A percentile compares a stretch with the other conserved stretches of the same genome.
Conservation (phyloP, 1,140 invertebrate genomes). For the Drosophila subpulchrella region DNA sequence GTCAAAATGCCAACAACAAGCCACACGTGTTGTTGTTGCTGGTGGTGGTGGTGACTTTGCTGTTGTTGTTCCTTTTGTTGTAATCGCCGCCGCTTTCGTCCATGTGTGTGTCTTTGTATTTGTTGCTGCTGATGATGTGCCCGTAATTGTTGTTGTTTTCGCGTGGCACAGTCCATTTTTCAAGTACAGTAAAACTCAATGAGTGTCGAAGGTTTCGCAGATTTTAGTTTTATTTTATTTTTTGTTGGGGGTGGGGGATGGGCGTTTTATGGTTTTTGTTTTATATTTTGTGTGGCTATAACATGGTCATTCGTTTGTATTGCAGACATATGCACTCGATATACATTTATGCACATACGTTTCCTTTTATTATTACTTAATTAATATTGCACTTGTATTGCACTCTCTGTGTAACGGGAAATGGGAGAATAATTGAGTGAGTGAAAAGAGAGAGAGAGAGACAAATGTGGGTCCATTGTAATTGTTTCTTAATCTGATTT, state of each 20-base stretch:
- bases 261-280: constrained; percentile 35
- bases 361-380: constrained; percentile 51
- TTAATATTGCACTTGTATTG: constrained; percentile 74
- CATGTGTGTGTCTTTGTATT: constrained; percentile 26
- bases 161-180: constrained; percentile 53
- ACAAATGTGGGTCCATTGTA: constrained; percentile 20
- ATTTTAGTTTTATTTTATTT: constrained; percentile 13
- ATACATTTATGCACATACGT: constrained; percentile 4
- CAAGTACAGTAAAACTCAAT: constrained; percentile 61
- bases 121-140: constrained; percentile 18
- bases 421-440: constrained; percentile 5
- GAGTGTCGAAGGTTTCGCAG: constrained; percentile 38
- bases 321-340: constrained; percentile 8
- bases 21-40: constrained; percentile 41
- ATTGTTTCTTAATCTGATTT: constrained; percentile 45
- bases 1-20: constrained; percentile 62
- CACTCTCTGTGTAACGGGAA: constrained; percentile 32
- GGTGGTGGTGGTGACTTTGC: constrained; percentile 2
- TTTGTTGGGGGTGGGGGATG: neutral
- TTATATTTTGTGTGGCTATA: constrained; percentile 21
- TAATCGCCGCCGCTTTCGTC: constrained; percentile 23
- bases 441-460: neutral
- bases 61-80: constrained; percentile 15
- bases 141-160: constrained; percentile 31
- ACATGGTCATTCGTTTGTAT: constrained; percentile 31